These are phyloP conservation scores for Cotesia congregata DNA, from an alignment of 2,888 invertebrate species.

Conservation along the genomic window DNA sequence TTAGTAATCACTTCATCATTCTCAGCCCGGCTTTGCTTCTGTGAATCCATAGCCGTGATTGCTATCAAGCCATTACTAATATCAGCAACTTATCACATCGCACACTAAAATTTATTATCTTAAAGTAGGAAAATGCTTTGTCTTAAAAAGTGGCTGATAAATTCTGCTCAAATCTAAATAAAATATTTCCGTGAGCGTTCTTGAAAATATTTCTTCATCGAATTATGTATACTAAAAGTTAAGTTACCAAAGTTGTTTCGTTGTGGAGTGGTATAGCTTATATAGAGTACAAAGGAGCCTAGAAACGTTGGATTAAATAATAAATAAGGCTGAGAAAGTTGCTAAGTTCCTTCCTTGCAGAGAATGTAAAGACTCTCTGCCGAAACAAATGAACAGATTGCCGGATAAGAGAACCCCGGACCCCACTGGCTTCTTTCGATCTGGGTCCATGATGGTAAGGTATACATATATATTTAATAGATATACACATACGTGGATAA, in stretches of 20 bases:
- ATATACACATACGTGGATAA: slow-evolving; percentile 31
- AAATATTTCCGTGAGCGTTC: not conserved
- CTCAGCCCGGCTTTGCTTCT: not conserved
- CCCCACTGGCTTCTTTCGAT: not conserved
- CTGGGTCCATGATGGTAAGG: too few species aligned
- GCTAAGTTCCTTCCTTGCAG: slow-evolving; percentile 61
- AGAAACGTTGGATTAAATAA: slow-evolving; percentile 61
- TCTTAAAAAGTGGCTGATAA: too few species aligned
- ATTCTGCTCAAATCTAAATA: not conserved
- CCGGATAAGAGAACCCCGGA: slow-evolving; percentile 50
- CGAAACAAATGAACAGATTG: slow-evolving; percentile 56
- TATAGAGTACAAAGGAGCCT: slow-evolving; percentile 30
- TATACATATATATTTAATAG: not conserved
- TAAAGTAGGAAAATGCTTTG: too few species aligned
- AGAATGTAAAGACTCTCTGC: slow-evolving; percentile 53
- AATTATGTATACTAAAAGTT: not conserved
- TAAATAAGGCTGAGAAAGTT: slow-evolving; percentile 65
- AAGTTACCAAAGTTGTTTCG: not conserved
- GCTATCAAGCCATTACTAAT: too few species aligned
- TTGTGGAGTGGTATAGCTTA: not conserved
- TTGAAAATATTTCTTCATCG: not conserved
- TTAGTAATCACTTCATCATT: not conserved
- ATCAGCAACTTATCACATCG: too few species aligned
- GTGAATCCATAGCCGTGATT: too few species aligned
- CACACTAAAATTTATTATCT: too few species aligned